Evolutionary conservation across 1,140 invertebrate species (phyloP), one percentile per base, ranked within the genome.

Genomic region (Drosophila nigrodunni): DNA sequence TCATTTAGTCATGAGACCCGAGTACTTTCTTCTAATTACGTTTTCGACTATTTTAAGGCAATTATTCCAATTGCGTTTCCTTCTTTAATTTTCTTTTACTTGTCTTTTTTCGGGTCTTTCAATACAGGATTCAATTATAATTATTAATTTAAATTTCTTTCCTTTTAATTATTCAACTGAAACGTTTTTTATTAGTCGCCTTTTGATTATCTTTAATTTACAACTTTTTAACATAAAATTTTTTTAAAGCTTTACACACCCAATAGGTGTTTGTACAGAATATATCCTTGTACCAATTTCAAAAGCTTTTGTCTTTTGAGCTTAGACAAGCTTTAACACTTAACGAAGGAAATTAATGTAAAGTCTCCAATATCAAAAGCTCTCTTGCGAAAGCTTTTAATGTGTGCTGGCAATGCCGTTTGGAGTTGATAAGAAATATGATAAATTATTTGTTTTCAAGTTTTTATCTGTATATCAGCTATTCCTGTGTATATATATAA

Each of bases 51-150:
- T 82, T 82, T 30, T 90, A 52, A 66, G 74, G 77, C 70, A 88
- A 80, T 88, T 88, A 83, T 65, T 70, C 57, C 62, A 74, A 88
- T 75, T 73, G 80, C 74, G 50, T 82, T 60, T 67, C 10, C 30
- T n/a, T 59, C 61, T 80, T 50, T 39, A 57, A 25, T 71, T 77
- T 73, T 70, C 34, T 66, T 50, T 15, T 15, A 41, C 13, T 15
- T 66, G 47, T 11, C 9, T 15, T 57, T 67, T 78, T 44, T 39
- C 5, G 43, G 11, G 18, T 41, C 62, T 50, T 64, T 47, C 30
- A 54, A 59, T 47, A 25, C 54, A 43, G 6, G 11, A 52, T 44
- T 86, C 46, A 61, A 73, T 85, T 72, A 55, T 62, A 66, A 75
- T 78, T 69, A 64, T 58, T 67, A 61, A 64, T 41, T 54, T 73